Conservation (phyloP, 2,797 vertebrate genomes). For the Schizothorax lantsangensis region DNA sequence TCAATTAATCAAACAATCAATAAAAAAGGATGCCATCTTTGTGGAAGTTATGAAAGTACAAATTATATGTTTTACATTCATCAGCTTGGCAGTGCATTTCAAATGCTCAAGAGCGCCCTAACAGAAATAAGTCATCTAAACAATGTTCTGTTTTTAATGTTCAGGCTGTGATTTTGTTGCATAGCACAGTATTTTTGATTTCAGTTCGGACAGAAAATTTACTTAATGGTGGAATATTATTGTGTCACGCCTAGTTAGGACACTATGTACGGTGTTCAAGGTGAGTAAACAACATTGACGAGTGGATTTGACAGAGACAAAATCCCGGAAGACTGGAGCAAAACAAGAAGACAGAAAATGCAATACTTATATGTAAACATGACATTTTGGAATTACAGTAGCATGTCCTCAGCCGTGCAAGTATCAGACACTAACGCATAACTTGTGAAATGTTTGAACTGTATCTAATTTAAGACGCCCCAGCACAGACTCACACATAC, state of each 20-base stretch:
- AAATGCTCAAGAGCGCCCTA: neutral
- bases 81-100: neutral
- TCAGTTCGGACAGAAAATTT: neutral
- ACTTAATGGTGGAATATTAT: neutral
- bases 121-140: neutral
- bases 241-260: neutral
- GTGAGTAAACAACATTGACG: neutral
- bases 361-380: neutral
- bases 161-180: constrained; percentile 4
- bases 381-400: constrained; percentile 5
- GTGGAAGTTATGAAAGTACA: neutral
- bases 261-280: neutral
- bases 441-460: constrained; percentile 7
- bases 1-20: neutral
- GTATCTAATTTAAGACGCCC: constrained; percentile 30
- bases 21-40: neutral
- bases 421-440: constrained; percentile 4
- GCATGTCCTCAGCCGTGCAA: neutral
- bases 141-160: constrained; percentile 11
- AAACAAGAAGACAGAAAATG: neutral
- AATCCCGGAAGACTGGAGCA: neutral
- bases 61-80: neutral
- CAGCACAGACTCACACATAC: constrained; percentile 33
- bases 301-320: neutral
- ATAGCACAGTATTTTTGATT: neutral